Percentiles rank a stretch among this genome's conserved stretches.
These are phyloP conservation scores for Metellina segmentata DNA, from an alignment of 2,888 invertebrate genomes.

Conservation along the genomic window DNA sequence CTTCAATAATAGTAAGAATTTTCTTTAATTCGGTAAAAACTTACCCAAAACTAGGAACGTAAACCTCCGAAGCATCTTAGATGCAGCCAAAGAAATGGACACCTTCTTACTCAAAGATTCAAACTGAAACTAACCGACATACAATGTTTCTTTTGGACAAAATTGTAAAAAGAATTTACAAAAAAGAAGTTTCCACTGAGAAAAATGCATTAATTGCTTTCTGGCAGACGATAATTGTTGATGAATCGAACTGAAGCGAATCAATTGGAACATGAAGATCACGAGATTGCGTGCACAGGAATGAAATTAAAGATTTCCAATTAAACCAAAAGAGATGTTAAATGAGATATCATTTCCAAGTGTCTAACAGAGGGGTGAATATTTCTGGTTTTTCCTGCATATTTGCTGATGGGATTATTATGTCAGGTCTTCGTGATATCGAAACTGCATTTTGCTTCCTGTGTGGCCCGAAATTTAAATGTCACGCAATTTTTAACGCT, in stretches of 20 bases:
- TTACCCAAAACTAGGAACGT: conserved; percentile 4
- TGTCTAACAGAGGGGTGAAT: neutral
- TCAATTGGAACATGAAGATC: conserved; percentile 48
- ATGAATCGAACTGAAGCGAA: conserved; percentile 51
- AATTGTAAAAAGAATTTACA: conserved; percentile 28
- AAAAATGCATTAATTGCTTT: conserved; percentile 24
- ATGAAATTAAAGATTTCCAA: conserved; percentile 17
- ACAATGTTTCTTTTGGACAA: conserved; percentile 31
- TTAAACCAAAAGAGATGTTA: conserved; percentile 6
- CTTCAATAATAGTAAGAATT: no score
- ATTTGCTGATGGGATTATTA: neutral
- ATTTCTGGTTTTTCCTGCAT: conserved; percentile 12
- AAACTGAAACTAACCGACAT: neutral
- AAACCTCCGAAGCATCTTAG: conserved; percentile 37
- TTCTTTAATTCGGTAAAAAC: neutral
- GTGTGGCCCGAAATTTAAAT: conserved; percentile 17
- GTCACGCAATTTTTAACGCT: conserved; percentile 17
- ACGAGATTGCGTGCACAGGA: conserved; percentile 38
- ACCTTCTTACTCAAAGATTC: neutral
- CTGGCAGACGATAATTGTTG: conserved; percentile 38
- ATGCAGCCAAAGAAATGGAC: neutral
- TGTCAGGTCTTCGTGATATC: conserved; percentile 8
- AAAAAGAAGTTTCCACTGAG: conserved; percentile 19
- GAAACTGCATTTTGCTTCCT: neutral
- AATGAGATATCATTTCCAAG: conserved; percentile 14